Percentiles rank a stretch among this genome's conserved stretches.
Evolutionary conservation across 2,797 vertebrate genomes (phyloP).

Genomic region (Peromyscus aztecus): DNA sequence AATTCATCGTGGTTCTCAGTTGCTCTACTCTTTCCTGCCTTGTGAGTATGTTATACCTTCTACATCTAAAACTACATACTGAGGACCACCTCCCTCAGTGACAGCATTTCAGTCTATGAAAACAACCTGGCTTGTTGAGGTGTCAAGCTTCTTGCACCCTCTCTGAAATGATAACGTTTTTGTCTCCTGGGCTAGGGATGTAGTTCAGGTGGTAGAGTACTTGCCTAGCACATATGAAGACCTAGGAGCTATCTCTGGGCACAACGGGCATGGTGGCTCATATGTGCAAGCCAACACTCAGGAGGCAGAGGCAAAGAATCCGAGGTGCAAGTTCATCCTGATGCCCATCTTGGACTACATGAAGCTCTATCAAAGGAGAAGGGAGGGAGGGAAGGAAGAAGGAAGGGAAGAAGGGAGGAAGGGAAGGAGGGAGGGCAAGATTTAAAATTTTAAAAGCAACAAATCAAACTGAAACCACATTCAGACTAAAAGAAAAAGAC

Average conservation of each 20-base stretch:
- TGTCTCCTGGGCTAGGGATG: neutral
- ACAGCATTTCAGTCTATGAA: neutral
- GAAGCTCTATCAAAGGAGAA: neutral
- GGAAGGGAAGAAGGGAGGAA: neutral
- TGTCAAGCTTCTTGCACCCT: neutral
- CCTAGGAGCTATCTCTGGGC: neutral
- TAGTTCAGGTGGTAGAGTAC: neutral
- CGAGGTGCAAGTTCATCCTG: neutral
- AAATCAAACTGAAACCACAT: neutral
- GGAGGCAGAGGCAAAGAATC: neutral
- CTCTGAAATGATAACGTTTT: neutral
- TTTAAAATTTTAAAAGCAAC: neutral
- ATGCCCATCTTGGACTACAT: neutral
- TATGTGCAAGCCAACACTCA: neutral
- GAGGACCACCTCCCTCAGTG: neutral
- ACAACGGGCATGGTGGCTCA: neutral
- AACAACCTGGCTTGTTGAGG: neutral
- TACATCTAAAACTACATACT: neutral
- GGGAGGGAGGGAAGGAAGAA: neutral
- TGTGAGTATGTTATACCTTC: neutral
- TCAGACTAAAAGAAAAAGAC: neutral
- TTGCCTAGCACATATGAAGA: neutral
- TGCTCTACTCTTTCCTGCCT: neutral
- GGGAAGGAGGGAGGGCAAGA: no score
- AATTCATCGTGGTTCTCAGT: neutral